A percentile compares a stretch with the other conserved stretches of the same genome.
These are phyloP conservation scores for Lysandra coridon DNA, from an alignment of 2,888 invertebrate species.

Conservation along the genomic window DNA sequence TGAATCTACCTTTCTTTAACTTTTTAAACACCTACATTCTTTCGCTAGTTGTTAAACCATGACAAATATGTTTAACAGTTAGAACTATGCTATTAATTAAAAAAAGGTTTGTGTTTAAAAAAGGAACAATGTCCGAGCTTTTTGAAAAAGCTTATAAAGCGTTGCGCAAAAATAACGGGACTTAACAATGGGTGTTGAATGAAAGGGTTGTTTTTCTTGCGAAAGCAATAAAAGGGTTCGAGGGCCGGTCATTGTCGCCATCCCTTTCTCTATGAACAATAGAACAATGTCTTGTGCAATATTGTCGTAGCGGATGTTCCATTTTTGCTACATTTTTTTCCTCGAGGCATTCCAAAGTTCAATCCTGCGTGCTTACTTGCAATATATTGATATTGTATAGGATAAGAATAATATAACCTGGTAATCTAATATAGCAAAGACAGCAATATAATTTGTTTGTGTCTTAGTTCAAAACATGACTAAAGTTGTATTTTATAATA, in stretches of 20 bases:
- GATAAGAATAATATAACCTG: no score
- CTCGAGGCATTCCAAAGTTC: neutral
- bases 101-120: neutral
- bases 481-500: no score
- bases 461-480: no score
- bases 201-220: constrained; percentile 75
- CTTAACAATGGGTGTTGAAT: constrained; percentile 60
- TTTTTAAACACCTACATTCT: neutral
- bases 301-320: constrained; percentile 45
- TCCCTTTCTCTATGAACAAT: constrained; percentile 60
- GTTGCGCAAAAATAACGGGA: constrained; percentile 70
- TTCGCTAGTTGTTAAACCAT: neutral
- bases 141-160: constrained; percentile 59
- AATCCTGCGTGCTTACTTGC: neutral
- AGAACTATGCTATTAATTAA: neutral
- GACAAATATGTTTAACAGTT: neutral
- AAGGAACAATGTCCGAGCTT: constrained; percentile 32
- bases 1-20: neutral
- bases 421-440: no score
- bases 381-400: neutral
- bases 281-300: constrained; percentile 62
- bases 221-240: constrained; percentile 69
- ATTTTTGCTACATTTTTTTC: constrained; percentile 3
- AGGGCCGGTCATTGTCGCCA: constrained; percentile 65
- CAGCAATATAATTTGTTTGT: no score